These are phyloP conservation scores for Agrilus planipennis DNA, from an alignment of 1,140 invertebrate genomes.

Conservation along the genomic window DNA sequence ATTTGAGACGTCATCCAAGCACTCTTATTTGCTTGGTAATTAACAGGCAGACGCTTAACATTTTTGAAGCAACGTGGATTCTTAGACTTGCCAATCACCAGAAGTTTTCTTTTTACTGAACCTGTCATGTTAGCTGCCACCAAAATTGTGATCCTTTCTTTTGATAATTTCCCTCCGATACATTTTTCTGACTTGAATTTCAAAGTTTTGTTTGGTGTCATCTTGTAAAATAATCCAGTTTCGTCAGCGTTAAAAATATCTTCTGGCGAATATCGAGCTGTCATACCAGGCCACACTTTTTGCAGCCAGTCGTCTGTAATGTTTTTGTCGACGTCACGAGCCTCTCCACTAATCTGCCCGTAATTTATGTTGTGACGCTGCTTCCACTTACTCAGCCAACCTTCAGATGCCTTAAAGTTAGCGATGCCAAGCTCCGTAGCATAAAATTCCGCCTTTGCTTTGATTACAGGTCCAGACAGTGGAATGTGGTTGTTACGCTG, in stretches of 20 bases:
- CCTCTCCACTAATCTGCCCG: too few species aligned
- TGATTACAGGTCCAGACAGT: too few species aligned
- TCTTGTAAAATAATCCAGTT: slow-evolving; percentile 32
- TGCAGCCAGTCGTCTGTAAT: not conserved
- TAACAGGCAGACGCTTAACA: slow-evolving; percentile 1
- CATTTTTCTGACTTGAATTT: slow-evolving; percentile 26
- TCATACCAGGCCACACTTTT: too few species aligned
- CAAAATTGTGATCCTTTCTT: slow-evolving; percentile 31
- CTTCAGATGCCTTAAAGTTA: too few species aligned
- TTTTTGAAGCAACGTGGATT: slow-evolving; percentile 10
- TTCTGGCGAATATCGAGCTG: slow-evolving; percentile 9
- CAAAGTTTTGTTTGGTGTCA: slow-evolving; percentile 26
- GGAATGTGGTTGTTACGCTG: too few species aligned
- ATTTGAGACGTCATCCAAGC: slow-evolving; percentile 9
- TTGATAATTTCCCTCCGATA: slow-evolving; percentile 22
- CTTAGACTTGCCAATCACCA: slow-evolving; percentile 17
- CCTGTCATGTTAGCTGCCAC: slow-evolving; percentile 21
- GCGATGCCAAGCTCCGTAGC: too few species aligned
- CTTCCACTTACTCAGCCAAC: too few species aligned
- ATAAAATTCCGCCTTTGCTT: too few species aligned
- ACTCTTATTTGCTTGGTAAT: slow-evolving; percentile 5
- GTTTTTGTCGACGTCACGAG: not conserved
- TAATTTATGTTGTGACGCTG: too few species aligned
- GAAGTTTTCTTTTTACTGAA: slow-evolving; percentile 35
- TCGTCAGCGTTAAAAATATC: slow-evolving; percentile 36